Conservation (phyloP, 2,113 vertebrate genomes). For the Gnathonemus echidnorhynchus region DNA sequence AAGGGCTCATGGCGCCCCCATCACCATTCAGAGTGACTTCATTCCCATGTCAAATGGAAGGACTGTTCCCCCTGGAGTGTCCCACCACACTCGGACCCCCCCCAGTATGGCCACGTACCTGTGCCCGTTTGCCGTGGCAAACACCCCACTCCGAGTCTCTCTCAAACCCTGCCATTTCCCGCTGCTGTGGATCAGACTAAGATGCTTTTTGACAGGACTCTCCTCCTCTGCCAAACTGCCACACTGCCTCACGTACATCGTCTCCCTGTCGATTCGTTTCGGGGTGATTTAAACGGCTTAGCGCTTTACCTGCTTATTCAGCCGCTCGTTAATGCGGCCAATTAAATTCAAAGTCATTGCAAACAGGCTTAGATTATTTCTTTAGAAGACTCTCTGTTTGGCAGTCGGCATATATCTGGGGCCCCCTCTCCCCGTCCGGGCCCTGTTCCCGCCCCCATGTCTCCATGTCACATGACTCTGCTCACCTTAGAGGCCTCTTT, state of each 20-base stretch:
- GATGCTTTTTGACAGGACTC: neutral
- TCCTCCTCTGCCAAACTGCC: neutral
- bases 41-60: neutral
- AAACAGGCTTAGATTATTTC: neutral
- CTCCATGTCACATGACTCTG: neutral
- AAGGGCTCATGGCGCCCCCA: neutral
- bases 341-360: neutral
- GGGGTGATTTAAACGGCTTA: neutral
- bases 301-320: neutral
- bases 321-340: neutral
- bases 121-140: neutral
- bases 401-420: neutral
- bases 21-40: neutral
- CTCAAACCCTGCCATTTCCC: neutral
- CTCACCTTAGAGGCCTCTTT: neutral
- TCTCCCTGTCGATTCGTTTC: constrained; percentile 32
- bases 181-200: neutral
- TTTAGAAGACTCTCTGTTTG: neutral
- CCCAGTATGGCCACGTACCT: neutral
- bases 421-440: neutral
- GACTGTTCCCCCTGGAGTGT: neutral
- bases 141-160: neutral
- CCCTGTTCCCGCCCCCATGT: neutral
- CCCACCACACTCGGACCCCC: neutral
- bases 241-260: neutral